These are phyloP conservation scores for Melikaiella ostensackeni DNA, from an alignment of 2,888 invertebrate genomes.

Conservation along the genomic window DNA sequence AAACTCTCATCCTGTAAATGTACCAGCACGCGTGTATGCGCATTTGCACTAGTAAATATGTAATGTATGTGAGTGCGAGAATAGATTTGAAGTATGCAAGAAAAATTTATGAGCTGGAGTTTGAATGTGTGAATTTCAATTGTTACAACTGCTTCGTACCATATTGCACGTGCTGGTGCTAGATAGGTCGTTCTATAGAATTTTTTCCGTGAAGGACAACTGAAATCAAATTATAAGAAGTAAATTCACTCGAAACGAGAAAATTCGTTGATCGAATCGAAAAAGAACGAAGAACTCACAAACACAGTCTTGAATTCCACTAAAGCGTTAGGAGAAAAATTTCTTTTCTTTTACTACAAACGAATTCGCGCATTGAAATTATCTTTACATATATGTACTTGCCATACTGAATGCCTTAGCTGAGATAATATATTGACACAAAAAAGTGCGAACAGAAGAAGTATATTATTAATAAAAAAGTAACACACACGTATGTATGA, in stretches of 20 bases:
- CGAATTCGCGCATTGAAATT: slow-evolving; percentile 34
- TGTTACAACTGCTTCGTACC: slow-evolving; percentile 49
- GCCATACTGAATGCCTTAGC: slow-evolving; percentile 76
- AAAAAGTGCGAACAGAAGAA: slow-evolving; percentile 53
- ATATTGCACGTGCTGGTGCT: slow-evolving; percentile 51
- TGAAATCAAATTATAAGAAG: slow-evolving; percentile 33
- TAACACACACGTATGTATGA: slow-evolving; percentile 27
- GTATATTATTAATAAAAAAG: slow-evolving; percentile 51
- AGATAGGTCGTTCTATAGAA: slow-evolving; percentile 42
- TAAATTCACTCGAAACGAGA: slow-evolving; percentile 33
- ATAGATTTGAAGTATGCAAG: slow-evolving; percentile 25
- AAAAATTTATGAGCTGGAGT: slow-evolving; percentile 21
- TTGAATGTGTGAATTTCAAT: slow-evolving; percentile 18
- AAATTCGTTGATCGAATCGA: slow-evolving; percentile 32
- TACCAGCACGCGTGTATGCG: slow-evolving; percentile 18
- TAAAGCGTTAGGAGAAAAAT: slow-evolving; percentile 40
- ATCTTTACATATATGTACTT: slow-evolving; percentile 64
- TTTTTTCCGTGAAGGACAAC: slow-evolving; percentile 49
- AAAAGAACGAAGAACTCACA: neutral
- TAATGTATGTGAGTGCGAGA: slow-evolving; percentile 10
- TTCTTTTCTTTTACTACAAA: slow-evolving; percentile 41
- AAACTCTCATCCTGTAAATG: slow-evolving; percentile 30
- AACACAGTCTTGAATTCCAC: slow-evolving; percentile 41
- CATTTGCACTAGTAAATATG: slow-evolving; percentile 24
- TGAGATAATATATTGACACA: slow-evolving; percentile 62